Evolutionary conservation across 2,888 invertebrate species (phyloP), one percentile per base, ranked within the genome.

Genomic region (Lycia hirtaria): DNA sequence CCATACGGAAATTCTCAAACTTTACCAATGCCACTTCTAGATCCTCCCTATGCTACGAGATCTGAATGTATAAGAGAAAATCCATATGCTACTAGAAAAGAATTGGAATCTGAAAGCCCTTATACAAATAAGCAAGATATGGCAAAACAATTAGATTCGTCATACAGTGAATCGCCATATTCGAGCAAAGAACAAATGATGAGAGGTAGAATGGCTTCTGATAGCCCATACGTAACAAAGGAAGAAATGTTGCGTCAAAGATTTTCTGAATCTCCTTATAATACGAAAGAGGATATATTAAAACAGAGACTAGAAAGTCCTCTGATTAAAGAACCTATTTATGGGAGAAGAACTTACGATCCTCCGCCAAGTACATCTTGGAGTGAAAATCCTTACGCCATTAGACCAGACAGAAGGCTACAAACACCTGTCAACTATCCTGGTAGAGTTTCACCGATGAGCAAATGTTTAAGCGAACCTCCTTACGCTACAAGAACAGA

Each of bases 191-290:
- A 92, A 57, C 92, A 92, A 67, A 86, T 92, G 75, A 60, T 84
- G 33, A 79, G 85, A 65, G 81, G 87, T 28, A 85, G 88, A 79
- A 77, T 86, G 69, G 76, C 80, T 12, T 69, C 84, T 14, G 92
- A 92, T 65, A 90, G 85, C 62, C 85, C 91, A 3, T 93, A 92
- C 65, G 73, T 87, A 1, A 91, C 91, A 55, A 93, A 92, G 73
- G 92, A 93, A 73, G 92, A 93, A 64, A 90, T 93, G 92, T 74
- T 92, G 49, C 79, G 92, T 45, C 92, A 92, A 53, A 82, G 92
- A 68, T 92, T 90, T 67, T 90, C 90, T 3, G 92, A 93, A 71
- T 92, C 90, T 9, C 92, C 92, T 3, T 93, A 92, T 61, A 89
- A 83, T 62, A 91, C 92, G 10, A 92, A 91, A 68, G 92, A 92